A percentile compares a stretch with the other conserved stretches of the same genome.
Conservation (phyloP, 2,113 vertebrate species). For the Hydropotes inermis region DNA sequence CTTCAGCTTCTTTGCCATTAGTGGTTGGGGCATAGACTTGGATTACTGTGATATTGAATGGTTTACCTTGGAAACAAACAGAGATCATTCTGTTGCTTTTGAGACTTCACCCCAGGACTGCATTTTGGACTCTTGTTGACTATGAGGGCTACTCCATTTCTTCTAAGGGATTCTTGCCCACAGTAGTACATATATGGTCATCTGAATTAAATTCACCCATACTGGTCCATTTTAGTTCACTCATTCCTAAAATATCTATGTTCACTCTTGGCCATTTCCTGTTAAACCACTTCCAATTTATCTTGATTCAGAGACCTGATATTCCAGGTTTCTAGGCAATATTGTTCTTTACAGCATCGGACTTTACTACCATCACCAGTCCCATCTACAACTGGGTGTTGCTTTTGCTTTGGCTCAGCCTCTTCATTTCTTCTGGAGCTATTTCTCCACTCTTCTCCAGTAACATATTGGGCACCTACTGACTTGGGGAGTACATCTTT, state of each 20-base stretch:
- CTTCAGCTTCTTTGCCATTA: not conserved
- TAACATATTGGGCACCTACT: not conserved
- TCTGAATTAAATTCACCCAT: not conserved
- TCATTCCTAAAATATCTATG: not conserved
- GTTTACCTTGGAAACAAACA: not conserved
- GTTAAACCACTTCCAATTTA: not conserved
- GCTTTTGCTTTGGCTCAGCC: not conserved
- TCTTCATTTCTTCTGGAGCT: not conserved
- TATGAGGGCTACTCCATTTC: not conserved
- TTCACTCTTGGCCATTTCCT: not conserved
- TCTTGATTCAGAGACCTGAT: not conserved
- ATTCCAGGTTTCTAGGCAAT: not conserved
- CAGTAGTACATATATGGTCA: not conserved
- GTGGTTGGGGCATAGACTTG: not conserved
- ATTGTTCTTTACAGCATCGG: accelerated
- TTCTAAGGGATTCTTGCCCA: not conserved
- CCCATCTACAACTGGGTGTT: not conserved
- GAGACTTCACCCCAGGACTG: not conserved
- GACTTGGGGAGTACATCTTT: not conserved
- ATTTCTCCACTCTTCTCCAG: not conserved
- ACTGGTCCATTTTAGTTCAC: not conserved
- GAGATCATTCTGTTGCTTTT: not conserved
- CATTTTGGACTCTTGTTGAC: not conserved
- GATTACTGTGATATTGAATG: not conserved
- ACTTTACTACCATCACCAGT: not conserved